Percentiles rank a stretch among this genome's conserved stretches.
Evolutionary conservation across 1,140 invertebrate genomes (phyloP).

Genomic region (Colletes gigas): DNA sequence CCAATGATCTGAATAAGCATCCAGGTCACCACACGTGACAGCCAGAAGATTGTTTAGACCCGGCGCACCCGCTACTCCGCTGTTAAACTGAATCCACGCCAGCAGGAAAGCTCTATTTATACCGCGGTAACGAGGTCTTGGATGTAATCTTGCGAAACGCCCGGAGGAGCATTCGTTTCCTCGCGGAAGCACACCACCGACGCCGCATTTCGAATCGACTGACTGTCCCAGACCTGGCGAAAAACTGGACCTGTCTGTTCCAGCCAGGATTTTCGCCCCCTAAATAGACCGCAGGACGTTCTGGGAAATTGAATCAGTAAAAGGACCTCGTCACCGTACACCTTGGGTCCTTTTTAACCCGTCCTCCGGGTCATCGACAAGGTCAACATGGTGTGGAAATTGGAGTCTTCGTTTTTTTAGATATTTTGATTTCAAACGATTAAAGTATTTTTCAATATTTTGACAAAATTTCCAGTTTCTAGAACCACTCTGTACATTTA

Average conservation of each 20-base stretch:
- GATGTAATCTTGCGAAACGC: constrained; percentile 58
- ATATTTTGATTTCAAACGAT: too few relatives aligned
- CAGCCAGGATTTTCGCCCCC: neutral
- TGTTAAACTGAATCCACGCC: constrained; percentile 61
- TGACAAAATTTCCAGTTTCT: too few relatives aligned
- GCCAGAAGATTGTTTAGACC: constrained; percentile 57
- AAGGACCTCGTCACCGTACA: too few relatives aligned
- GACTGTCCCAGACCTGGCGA: neutral
- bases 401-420: too few relatives aligned
- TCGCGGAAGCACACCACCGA: constrained; percentile 29
- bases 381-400: too few relatives aligned
- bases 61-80: constrained; percentile 27
- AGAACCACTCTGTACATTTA: too few relatives aligned
- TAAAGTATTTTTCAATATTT: too few relatives aligned
- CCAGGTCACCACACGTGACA: constrained; percentile 64
- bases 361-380: too few relatives aligned
- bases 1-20: constrained; percentile 65
- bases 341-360: too few relatives aligned
- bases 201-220: neutral
- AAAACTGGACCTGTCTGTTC: neutral
- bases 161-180: constrained; percentile 53
- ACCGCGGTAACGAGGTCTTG: constrained; percentile 63
- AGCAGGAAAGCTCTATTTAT: constrained; percentile 60
- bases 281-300: too few relatives aligned
- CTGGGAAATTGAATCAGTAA: too few relatives aligned